Conservation (phyloP, 1,140 invertebrate species). For the Nasonia longicornis region DNA sequence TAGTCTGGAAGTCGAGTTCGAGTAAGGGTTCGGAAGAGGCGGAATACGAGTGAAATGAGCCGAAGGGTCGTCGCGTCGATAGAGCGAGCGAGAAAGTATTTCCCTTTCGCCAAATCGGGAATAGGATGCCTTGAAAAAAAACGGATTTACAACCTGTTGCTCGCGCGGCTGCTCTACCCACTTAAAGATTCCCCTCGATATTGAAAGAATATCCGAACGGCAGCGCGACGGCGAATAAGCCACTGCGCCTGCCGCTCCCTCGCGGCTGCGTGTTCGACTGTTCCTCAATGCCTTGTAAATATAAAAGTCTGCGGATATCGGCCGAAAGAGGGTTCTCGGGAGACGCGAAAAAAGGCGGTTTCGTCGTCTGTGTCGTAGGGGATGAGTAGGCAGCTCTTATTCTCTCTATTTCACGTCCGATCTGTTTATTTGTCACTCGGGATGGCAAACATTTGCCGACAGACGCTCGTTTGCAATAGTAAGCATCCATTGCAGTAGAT, state of each 20-base stretch:
- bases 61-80: conserved; percentile 45
- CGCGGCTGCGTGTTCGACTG: conserved; percentile 42
- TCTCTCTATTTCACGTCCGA: not conserved
- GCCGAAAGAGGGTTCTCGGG: conserved; percentile 52
- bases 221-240: conserved; percentile 47
- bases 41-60: conserved; percentile 50
- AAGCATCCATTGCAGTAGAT: not conserved
- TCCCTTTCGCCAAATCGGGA: conserved; percentile 39
- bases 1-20: conserved; percentile 21
- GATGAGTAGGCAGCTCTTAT: not conserved
- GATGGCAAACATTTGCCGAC: not conserved
- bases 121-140: conserved; percentile 55
- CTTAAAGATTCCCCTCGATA: conserved; percentile 71
- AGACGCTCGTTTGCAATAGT: not conserved
- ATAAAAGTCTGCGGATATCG: conserved; percentile 63
- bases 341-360: conserved; percentile 7
- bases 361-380: not conserved
- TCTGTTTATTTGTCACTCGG: conserved; percentile 31
- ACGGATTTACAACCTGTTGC: conserved; percentile 71
- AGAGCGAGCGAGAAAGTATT: conserved; percentile 20
- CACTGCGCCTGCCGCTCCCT: conserved; percentile 19
- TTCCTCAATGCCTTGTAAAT: conserved; percentile 63
- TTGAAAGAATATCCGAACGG: conserved; percentile 69
- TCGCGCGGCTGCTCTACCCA: conserved; percentile 54
- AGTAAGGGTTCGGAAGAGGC: conserved; percentile 49